Base-by-base conservation (phyloP, 2,113 vertebrate species). In the Phaethon lepturus region DNA sequence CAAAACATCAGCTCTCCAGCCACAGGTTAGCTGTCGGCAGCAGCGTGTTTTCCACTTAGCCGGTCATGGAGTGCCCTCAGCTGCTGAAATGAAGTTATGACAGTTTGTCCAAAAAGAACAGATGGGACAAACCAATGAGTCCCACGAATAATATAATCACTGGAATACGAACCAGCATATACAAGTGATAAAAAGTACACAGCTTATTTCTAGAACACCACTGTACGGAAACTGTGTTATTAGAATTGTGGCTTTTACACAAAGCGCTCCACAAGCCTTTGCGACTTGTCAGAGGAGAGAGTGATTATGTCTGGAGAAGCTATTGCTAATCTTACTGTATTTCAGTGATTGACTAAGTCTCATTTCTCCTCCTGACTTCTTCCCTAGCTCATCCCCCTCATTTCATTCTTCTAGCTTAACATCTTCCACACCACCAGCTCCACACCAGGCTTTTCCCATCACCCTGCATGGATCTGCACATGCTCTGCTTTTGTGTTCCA, bases 51-150 rank as follows among this genome's bases (percentile, higher is more conserved):
- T 35, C 44, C 9, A 9, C 38, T 80, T 82, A 83, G 8, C 24
- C 28, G 42, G 74, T 56, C 80, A 4, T 87, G 47, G 38, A 58
- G 71, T 88, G 83, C 98, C 98, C 96, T 98, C 98, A 97, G 38
- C 93, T 97, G 98, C 93, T 91, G 10, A 35, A 85, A 28, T 18
- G 3, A 26, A 42, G 74, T 58, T 86, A 89, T 26, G 35, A 17
- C 80, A 93, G 49, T 28, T 67, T 71, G 22, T 18, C 35, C 1
- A 2, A 20, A n/a, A 40, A 35, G 6, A 33, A 73, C 8, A n/a
- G 19, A 8, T 4, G 6, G 62, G 13, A 59, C 14, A 29, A 82
- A 66, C 1, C 3, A 38, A 12, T 0, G 8, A 58, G 5, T 22
- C 52, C 9, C 5, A 9, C 1, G 1, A 74, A 47, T 2, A 52